Evolutionary conservation across 1,140 invertebrate genomes (phyloP), one percentile per base, ranked within the genome.

Genomic region (Conus ventricosus): DNA sequence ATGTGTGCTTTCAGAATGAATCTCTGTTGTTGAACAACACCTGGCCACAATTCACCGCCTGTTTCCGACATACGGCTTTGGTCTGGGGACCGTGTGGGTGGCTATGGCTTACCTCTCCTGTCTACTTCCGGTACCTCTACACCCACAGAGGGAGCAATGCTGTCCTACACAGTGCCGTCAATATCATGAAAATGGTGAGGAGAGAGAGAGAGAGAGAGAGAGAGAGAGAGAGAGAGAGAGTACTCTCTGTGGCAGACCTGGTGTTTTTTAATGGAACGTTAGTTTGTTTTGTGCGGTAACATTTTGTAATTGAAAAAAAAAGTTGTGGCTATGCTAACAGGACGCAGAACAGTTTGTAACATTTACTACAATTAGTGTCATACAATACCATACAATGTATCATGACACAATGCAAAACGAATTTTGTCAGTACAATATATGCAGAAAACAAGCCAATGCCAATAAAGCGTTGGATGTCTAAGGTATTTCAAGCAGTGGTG

Each of bases 1-100:
- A 76, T 60, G 76, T 83, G 27, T 53, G 80, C 51, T 13, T 25
- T 10, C 53, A 84, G 51, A 84, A n/a, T 60, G 25, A 23, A 20
- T 83, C 15, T 25, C 85, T 90, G 11, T 76, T 90, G 13, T 25
- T 90, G 84, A 90, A 90, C 87, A 90, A 94, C 97, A 81, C 87
- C 6, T 91, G 85, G 81, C 93, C 93, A 15, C 84, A 93, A 51
- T 89, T 94, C 84, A 92, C 92, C 17, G 86, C 78, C 63, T 94
- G 93, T 88, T 93, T 94, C 83, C 88, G 92, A 54, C 63, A 91
- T 53, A 99, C 98, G 4, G 96, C 97, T 1, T 94, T 99, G 57
- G 95, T 98, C 81, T 99, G 98, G 98, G 94, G 96, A 75, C 98
- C 98, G 5, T 98, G 98, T 95, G 95, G 96, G 39, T 98, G 98